Evolutionary conservation across 2,797 vertebrate genomes (phyloP).

Genomic region (Eremophila alpestris): DNA sequence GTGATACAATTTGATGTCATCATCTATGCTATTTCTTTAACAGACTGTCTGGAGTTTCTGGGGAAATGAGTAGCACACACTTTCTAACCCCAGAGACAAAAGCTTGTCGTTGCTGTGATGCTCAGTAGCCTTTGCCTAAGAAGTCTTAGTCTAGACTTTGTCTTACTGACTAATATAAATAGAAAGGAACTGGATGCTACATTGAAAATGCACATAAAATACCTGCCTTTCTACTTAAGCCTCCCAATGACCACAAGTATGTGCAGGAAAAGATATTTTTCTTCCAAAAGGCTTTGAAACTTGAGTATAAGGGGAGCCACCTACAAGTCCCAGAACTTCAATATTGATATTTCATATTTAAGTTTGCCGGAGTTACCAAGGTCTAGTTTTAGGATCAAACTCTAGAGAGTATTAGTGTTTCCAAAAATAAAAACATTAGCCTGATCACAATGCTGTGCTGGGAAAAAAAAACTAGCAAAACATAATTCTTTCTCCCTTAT

Average conservation of each 20-base stretch:
- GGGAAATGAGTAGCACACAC: neutral
- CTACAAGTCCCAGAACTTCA: neutral
- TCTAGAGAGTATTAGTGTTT: neutral
- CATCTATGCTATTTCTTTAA: neutral
- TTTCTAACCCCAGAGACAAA: neutral
- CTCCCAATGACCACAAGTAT: neutral
- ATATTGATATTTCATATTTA: neutral
- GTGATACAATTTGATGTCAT: neutral
- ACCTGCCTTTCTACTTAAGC: neutral
- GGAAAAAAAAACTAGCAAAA: neutral
- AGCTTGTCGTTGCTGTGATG: neutral
- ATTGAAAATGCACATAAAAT: neutral
- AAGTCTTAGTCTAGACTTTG: neutral
- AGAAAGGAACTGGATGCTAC: neutral
- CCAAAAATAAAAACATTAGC: neutral
- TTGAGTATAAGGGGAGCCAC: neutral
- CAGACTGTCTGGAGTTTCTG: neutral
- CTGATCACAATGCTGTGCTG: neutral
- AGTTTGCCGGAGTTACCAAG: neutral
- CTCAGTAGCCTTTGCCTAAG: neutral
- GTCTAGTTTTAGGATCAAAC: neutral
- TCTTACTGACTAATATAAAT: neutral
- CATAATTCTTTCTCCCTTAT: neutral
- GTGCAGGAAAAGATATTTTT: neutral
- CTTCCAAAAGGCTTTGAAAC: neutral